Conservation (phyloP, 1,140 invertebrate species). For the Mesaphorura yosii region DNA sequence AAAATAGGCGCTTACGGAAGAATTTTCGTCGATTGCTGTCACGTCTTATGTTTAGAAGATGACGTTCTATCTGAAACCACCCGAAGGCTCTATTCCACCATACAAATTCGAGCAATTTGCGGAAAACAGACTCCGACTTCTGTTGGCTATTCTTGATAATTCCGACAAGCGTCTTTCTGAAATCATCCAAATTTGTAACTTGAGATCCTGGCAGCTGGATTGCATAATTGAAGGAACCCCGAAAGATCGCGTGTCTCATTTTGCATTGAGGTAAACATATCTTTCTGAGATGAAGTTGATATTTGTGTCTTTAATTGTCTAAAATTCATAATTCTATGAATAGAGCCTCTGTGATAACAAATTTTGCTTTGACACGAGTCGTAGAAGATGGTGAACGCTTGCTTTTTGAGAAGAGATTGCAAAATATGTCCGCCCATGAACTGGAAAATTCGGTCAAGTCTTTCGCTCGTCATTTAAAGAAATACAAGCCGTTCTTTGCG, state of each 20-base stretch:
- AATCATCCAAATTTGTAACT: background rate
- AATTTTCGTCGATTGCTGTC: too few relatives aligned
- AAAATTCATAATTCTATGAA: too few relatives aligned
- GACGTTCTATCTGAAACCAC: slow-evolving; percentile 9
- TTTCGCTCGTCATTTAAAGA: too few relatives aligned
- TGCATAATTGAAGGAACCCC: background rate
- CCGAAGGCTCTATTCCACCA: background rate
- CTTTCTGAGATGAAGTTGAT: background rate
- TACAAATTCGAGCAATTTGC: background rate
- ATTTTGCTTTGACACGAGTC: too few relatives aligned
- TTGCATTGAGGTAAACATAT: slow-evolving; percentile 6
- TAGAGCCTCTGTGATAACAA: too few relatives aligned
- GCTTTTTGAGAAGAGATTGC: background rate
- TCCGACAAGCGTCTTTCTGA: background rate
- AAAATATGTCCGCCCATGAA: too few relatives aligned
- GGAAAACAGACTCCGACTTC: background rate
- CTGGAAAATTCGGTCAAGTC: too few relatives aligned
- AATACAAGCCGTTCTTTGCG: too few relatives aligned
- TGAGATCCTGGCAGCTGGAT: background rate
- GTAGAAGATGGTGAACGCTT: background rate
- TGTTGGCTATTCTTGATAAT: background rate
- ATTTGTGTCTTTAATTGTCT: background rate
- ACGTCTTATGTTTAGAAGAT: background rate
- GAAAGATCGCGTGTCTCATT: slow-evolving; percentile 8
- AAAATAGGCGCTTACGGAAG: too few relatives aligned